Evolutionary conservation across 1,140 invertebrate genomes (phyloP), one percentile per base, ranked within the genome.

Genomic region (Gonioctena quinquepunctata): DNA sequence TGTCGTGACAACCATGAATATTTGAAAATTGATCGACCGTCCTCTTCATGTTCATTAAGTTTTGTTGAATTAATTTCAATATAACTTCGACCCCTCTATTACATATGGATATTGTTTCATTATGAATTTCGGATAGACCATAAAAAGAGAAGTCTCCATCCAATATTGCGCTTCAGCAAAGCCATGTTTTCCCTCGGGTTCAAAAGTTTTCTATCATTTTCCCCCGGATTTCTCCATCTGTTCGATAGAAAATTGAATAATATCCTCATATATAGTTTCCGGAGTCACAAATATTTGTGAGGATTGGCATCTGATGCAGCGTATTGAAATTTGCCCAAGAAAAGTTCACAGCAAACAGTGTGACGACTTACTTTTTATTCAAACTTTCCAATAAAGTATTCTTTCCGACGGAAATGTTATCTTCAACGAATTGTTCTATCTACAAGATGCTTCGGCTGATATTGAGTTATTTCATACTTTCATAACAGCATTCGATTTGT

Each of bases 271-370:
- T 23, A 28, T 28, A 60, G 21, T 27, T 42, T 60, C 26, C n/a
- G 6, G 57, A 22, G n/a, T 42, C 21, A 62, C 60, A 62, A 62
- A 62, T 62, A 62, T 62, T 62, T 62, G 27, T 48, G 33, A 42
- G 28, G 21, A 62, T 62, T 27, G 60, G 18, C 25, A 62, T 42
- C 26, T 18, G 60, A 62, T 33, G 60, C 33, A 48, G 33, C 60
- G 27, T 62, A 42, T 62, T 42, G 33, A 27, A 62, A 42, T 28
- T 22, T 62, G 1, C 25, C 1, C 21, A 18, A 3, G 18, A 28
- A 60, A 60, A 60, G 22, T 60, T 62, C 18, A 2, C 28, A 19
- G 26, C 33, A 42, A 33, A 42, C 33, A 42, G 33, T 62, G 33
- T 62, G 60, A 13, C 56, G 56, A 59, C 8, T 59, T 25, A 13